phyloP scores from a whole-genome alignment of 2,797 vertebrate genomes.

The Catostomus latipinnis region DNA sequence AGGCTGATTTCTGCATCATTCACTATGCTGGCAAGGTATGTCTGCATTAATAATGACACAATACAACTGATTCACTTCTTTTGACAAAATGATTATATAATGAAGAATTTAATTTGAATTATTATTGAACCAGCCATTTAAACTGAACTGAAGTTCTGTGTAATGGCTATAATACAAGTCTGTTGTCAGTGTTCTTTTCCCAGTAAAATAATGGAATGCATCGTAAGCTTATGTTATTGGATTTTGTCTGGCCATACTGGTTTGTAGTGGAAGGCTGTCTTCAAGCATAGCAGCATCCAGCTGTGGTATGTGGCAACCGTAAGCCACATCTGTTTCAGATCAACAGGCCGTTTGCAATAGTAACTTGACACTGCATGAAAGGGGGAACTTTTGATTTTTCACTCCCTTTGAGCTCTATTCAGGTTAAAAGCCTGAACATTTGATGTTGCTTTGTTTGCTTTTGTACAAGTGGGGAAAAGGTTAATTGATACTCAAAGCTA shows the following conservation, averaged over 20 bases:
- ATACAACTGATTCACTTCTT: too few species aligned
- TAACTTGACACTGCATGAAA: slow-evolving; percentile 40
- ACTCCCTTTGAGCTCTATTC: slow-evolving; percentile 4
- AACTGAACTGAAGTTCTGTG: too few species aligned
- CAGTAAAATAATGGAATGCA: neutral
- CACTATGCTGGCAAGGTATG: slow-evolving; percentile 96
- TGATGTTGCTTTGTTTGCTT: slow-evolving; percentile 9
- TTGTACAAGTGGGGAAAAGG: neutral
- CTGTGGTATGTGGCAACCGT: neutral
- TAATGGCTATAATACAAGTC: too few species aligned
- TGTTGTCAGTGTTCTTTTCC: too few species aligned
- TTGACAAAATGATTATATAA: too few species aligned
- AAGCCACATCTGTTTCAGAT: slow-evolving; percentile 58
- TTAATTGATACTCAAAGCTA: neutral
- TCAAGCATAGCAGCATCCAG: slow-evolving; percentile 32
- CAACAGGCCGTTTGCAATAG: slow-evolving; percentile 26
- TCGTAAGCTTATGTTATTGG: slow-evolving; percentile 15
- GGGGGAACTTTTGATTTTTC: slow-evolving; percentile 16
- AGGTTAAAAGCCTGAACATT: slow-evolving; percentile 12
- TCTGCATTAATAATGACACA: neutral
- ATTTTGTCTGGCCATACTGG: slow-evolving; percentile 32
- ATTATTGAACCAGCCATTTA: too few species aligned
- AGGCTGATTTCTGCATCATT: slow-evolving; percentile 97
- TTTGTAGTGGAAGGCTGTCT: slow-evolving; percentile 21
- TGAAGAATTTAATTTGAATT: too few species aligned